Base-by-base conservation (phyloP, 1,140 invertebrate species). In the Caenorhabditis tropicalis region DNA sequence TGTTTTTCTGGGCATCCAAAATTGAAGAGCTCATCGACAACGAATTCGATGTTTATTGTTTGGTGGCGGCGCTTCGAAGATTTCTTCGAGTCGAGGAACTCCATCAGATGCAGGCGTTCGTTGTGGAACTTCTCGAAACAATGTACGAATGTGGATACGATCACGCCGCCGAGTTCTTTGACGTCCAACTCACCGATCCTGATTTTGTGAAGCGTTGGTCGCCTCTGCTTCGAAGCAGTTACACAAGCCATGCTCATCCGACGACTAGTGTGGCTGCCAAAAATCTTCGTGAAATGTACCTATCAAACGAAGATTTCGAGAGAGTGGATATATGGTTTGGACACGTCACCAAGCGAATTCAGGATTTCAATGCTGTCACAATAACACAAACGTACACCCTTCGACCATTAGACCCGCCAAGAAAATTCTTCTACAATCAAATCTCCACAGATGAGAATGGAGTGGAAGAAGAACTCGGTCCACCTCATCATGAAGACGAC, bases 111-210 rank as follows among this genome's bases (percentile, higher is more conserved):
- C n/a, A 46, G 10, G 33, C 27, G 7, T 49, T 43, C 15, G 27
- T 82, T 19, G 43, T 65, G 15, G 84, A 85, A 29, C 21, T 85
- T 10, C 70, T 82, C 1, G 84, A 85, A 46, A 81, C 84, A 7
- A 46, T 82, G 6, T 49, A 39, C 21, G 84, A 85, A 48, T 53
- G 85, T 39, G 81, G 83, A 2, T 39, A 43, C 15, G 84, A 85
- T 31, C 24, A 51, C 0, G 4, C 82, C 15, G 24, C 65, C 1
- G 27, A 49, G 9, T 51, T 49, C 12, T 19, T 85, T 10, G 84
- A 85, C 36, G 5, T 7, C 4, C 80, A 82, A 27, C 84, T 85
- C 10, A 43, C 49, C 19, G 84, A 85, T 53, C 10, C 19, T 7
- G 46, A 82, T 0, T 79, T 19, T 60, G 33, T 48, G n/a, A 85